phyloP scores from a whole-genome alignment of 2,888 invertebrate species.

The Alloscopus bannaensis region DNA sequence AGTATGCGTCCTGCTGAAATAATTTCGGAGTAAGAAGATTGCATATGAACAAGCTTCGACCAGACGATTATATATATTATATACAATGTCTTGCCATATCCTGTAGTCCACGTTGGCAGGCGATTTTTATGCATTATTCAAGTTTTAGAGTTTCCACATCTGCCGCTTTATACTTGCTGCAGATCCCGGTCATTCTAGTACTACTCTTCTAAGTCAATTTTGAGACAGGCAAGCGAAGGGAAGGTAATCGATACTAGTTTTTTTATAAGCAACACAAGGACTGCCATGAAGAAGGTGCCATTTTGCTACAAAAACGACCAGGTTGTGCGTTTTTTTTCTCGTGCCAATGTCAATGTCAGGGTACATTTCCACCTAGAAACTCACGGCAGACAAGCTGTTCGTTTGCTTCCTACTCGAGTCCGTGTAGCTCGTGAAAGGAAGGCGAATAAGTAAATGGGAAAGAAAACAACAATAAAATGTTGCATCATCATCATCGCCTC shows the following conservation, averaged over 20 bases:
- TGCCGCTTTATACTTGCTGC: conserved; percentile 29
- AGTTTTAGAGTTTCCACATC: neutral
- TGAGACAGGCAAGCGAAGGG: too few relatives aligned
- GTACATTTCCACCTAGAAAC: conserved; percentile 32
- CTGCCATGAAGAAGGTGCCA: neutral
- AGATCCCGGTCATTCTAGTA: conserved; percentile 33
- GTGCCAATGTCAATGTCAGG: conserved; percentile 53
- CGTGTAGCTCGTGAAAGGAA: neutral
- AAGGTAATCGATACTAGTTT: too few relatives aligned
- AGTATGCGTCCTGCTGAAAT: conserved; percentile 37
- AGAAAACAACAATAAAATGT: conserved; percentile 20
- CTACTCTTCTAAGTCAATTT: neutral
- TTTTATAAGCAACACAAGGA: neutral
- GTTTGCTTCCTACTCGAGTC: conserved; percentile 14
- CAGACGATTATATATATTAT: neutral
- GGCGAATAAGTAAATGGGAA: conserved; percentile 24
- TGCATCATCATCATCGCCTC: conserved; percentile 34
- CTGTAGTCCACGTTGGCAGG: neutral
- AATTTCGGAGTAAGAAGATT: conserved; percentile 17
- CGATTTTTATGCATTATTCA: neutral
- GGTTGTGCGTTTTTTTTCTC: neutral
- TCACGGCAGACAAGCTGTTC: conserved; percentile 36
- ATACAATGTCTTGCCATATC: neutral
- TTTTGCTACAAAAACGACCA: neutral
- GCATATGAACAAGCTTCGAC: neutral